Percentiles rank a stretch among this genome's conserved stretches.
Conservation (phyloP, 1,140 invertebrate genomes). For the Teleopsis dalmanni region DNA sequence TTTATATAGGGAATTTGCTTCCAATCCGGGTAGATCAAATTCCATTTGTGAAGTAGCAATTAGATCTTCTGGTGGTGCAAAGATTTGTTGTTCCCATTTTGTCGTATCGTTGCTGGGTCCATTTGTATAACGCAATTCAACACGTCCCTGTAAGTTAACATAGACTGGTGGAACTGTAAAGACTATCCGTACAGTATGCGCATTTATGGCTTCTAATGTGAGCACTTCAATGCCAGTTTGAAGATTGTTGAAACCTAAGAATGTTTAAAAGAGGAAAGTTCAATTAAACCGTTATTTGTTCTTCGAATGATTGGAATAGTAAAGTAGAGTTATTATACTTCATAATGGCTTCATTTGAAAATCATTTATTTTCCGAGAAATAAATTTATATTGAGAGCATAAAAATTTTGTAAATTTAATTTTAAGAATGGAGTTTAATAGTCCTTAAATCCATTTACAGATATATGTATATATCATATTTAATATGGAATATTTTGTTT, state of each 20-base stretch:
- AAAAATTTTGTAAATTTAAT: too few relatives aligned
- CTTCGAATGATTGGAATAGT: too few relatives aligned
- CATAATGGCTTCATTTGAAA: too few relatives aligned
- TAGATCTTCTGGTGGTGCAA: constrained; percentile 72
- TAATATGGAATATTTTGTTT: too few relatives aligned
- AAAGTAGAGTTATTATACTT: too few relatives aligned
- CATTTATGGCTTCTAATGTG: constrained; percentile 64
- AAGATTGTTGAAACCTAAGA: constrained; percentile 26
- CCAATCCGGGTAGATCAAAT: constrained; percentile 67
- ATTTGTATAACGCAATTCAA: constrained; percentile 75
- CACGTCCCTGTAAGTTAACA: constrained; percentile 75
- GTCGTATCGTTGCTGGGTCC: constrained; percentile 59
- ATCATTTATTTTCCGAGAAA: too few relatives aligned
- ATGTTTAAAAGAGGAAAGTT: too few relatives aligned
- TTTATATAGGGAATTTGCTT: constrained; percentile 71
- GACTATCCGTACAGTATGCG: constrained; percentile 67
- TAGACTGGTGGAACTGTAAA: constrained; percentile 73
- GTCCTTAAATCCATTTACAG: too few relatives aligned
- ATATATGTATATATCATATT: too few relatives aligned
- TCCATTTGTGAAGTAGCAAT: constrained; percentile 77
- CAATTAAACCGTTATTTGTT: too few relatives aligned
- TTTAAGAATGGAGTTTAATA: too few relatives aligned
- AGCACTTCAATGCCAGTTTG: constrained; percentile 53
- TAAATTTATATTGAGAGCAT: too few relatives aligned
- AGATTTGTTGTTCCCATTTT: constrained; percentile 74